These are phyloP conservation scores for Cyprinodon diabolis DNA, from an alignment of 2,797 vertebrate genomes.

Conservation along the genomic window DNA sequence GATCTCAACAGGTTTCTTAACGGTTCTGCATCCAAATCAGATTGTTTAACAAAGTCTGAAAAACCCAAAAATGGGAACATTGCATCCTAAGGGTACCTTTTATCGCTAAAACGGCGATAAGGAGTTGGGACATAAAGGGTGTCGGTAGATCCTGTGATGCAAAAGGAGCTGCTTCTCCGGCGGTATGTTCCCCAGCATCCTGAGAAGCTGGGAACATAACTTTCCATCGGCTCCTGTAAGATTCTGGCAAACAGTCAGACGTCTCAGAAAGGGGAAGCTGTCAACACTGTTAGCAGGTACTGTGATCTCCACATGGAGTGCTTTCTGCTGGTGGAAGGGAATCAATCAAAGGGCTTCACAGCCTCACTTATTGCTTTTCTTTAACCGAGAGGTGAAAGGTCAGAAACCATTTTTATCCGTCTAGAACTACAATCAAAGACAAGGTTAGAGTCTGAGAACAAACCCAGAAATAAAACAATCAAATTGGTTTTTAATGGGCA, in stretches of 20 bases:
- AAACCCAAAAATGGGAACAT: background rate
- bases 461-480: background rate
- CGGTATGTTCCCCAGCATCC: background rate
- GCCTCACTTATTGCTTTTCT: background rate
- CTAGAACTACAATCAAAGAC: background rate
- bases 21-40: no score
- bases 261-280: background rate
- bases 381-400: background rate
- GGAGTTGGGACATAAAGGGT: background rate
- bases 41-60: no score
- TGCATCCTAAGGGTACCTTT: background rate
- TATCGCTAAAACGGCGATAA: background rate
- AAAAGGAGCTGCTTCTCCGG: background rate
- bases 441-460: background rate
- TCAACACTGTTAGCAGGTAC: background rate
- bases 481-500: no score
- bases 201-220: background rate
- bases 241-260: constrained; percentile 6
- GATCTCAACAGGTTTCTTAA: no score
- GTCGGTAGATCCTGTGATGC: background rate
- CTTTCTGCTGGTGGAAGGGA: background rate
- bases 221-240: background rate
- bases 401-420: background rate
- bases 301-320: background rate
- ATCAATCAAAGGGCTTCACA: background rate